Base-by-base conservation (phyloP, 2,113 vertebrate species). In the Tautogolabrus adspersus region DNA sequence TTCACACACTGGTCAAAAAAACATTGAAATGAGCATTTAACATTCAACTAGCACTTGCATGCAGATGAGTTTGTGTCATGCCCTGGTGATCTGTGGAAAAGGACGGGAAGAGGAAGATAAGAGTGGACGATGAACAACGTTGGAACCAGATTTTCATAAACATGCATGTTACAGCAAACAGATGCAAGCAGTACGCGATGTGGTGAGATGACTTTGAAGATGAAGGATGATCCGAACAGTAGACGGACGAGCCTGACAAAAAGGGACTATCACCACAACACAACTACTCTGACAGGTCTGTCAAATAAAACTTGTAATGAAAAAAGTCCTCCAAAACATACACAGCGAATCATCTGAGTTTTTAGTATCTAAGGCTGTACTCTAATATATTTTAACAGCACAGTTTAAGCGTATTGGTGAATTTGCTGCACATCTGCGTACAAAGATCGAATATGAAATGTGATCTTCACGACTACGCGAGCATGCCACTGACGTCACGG, bases 401-500 rank as follows among this genome's bases (percentile, higher is more conserved):
- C 18, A 72, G 23, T 46, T 64, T 58, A 1, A 22, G 11, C 13
- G 60, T 78, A 66, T 77, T 23, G 30, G 83, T 88, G 49, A 77
- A 61, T 72, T 75, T 87, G 58, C 82, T 85, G 62, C 70, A 79
- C 68, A 77, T 76, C 66, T 78, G 40, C 57, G 11, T 55, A 80
- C 56, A 61, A 59, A 72, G 47, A 61, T 60, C 61, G 58, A 74
- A 68, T 34, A 83, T 87, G 87, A 87, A 84, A 81, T 68, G 66
- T 87, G 87, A 84, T 72, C 82, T 80, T 72, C 90, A 91, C 82
- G 88, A 88, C 81, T 68, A 78, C 70, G 84, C 85, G 75, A 94
- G 90, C 94, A 95, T 94, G 93, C 94, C 93, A 95, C 92, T 80
- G 88, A 93, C 77, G 66, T 56, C 87, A 93, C 82, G 61, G 83